phyloP scores from a whole-genome alignment of 23 tunicate genomes.

The Clavelina lepadiformis region DNA sequence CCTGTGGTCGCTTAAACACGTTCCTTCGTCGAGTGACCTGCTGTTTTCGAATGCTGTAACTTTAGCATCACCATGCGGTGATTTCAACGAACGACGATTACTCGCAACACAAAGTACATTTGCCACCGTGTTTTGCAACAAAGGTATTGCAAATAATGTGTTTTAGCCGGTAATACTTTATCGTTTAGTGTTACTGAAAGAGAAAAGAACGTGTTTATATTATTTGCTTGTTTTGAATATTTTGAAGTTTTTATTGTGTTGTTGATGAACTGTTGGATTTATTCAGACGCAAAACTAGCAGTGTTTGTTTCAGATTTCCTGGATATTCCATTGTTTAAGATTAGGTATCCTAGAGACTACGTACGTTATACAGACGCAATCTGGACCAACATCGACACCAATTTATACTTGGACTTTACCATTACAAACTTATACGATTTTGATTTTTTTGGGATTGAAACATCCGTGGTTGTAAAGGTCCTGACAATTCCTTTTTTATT shows the following conservation, averaged over 20 bases:
- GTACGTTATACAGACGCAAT: not conserved
- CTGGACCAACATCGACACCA: slow-evolving; percentile 39
- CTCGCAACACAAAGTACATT: too few relatives aligned
- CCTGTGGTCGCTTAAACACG: slow-evolving; percentile 19
- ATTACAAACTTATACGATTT: slow-evolving; percentile 23
- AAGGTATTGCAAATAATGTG: too few relatives aligned
- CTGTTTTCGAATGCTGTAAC: slow-evolving; percentile 1
- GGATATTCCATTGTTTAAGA: not conserved
- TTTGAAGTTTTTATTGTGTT: too few relatives aligned
- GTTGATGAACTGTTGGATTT: too few relatives aligned
- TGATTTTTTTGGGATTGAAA: slow-evolving; percentile 8
- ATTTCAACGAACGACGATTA: too few relatives aligned
- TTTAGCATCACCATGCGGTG: not conserved
- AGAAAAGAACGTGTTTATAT: too few relatives aligned
- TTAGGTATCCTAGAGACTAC: slow-evolving; percentile 1
- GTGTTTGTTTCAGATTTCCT: slow-evolving; percentile 8
- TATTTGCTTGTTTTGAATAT: too few relatives aligned
- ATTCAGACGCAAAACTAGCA: too few relatives aligned
- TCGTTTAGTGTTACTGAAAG: too few relatives aligned
- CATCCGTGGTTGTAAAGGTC: slow-evolving; percentile 2
- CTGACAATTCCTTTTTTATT: too few relatives aligned
- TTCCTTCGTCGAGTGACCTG: not conserved
- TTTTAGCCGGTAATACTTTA: too few relatives aligned
- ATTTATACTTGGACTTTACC: slow-evolving; percentile 13
- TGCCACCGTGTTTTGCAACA: too few relatives aligned